Base-by-base conservation (phyloP, 2,888 invertebrate species). In the Eupithecia subfuscata region DNA sequence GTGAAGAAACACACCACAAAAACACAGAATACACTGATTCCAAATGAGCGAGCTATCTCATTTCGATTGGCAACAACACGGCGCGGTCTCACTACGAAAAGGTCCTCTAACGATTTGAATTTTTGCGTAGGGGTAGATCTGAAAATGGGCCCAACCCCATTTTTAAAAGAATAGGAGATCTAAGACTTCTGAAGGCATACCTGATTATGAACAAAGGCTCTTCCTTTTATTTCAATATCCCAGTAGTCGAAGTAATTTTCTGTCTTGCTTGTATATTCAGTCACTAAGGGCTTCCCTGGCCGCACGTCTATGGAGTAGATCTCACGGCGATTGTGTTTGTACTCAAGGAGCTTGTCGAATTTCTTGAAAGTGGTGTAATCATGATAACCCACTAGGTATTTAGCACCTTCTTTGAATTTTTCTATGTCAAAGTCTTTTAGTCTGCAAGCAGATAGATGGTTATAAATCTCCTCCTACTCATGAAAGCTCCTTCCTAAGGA, bases 141-240 rank as follows among this genome's bases (percentile, higher is more conserved):
- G n/a, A n/a, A n/a, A n/a, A n/a, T n/a, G n/a, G n/a, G n/a, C n/a
- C n/a, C n/a, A n/a, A n/a, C n/a, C n/a, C n/a, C n/a, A n/a, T n/a
- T n/a, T n/a, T n/a, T n/a, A n/a, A n/a, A n/a, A n/a, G n/a, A n/a
- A n/a, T n/a, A n/a, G n/a, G n/a, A n/a, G n/a, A n/a, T n/a, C n/a
- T n/a, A n/a, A n/a, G n/a, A n/a, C 52, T 52, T 1, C 11, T 52
- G 52, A 22, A 22, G n/a, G 0, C 22, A 43, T 90, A 97, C 97
- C 96, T 98, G 98, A 86, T 97, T 97, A 85, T 98, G 97, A 9
- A 98, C 94, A 94, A 98, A 98, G 12, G 96, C 96, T 85, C 89
- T 95, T 2, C 96, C 96, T 76, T 92, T 95, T 67, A 97, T 95
- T 81, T 95, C 95, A 72, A 98, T 93, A 83, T 97, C 95, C 96